Conservation (phyloP, 2,797 vertebrate species). For the Austrolebias charrua region DNA sequence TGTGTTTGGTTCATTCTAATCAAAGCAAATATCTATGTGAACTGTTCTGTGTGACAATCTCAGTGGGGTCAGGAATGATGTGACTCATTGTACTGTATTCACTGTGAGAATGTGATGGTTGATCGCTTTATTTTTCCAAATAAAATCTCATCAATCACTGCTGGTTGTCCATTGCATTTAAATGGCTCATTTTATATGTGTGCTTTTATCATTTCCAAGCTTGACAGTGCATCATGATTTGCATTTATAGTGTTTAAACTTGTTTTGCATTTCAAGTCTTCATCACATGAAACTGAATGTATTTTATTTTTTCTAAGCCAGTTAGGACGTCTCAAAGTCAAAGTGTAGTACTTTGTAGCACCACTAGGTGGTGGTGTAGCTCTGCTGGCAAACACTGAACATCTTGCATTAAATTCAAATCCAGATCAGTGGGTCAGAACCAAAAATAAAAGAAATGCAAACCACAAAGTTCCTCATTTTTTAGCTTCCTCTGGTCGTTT, state of each 20-base stretch:
- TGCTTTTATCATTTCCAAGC: conserved; percentile 7
- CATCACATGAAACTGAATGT: conserved; percentile 26
- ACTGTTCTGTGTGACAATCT: conserved; percentile 46
- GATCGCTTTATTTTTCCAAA: conserved; percentile 70
- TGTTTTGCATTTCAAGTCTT: conserved; percentile 33
- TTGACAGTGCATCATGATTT: conserved; percentile 30
- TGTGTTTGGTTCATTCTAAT: conserved; percentile 46
- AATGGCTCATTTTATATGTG: conserved; percentile 55
- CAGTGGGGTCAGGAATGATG: conserved; percentile 43
- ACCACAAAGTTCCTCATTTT: neutral
- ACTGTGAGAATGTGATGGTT: conserved; percentile 48
- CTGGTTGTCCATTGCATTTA: conserved; percentile 68
- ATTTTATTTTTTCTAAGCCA: conserved; percentile 14
- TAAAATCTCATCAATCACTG: conserved; percentile 77
- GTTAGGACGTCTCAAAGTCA: neutral
- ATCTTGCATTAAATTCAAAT: neutral
- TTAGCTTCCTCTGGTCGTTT: neutral
- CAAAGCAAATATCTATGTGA: conserved; percentile 27
- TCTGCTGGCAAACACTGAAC: conserved; percentile 2
- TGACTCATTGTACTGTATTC: conserved; percentile 55
- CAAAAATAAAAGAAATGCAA: neutral
- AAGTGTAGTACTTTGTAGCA: neutral
- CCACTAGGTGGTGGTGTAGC: conserved; percentile 38
- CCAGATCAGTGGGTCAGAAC: neutral
- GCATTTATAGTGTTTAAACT: conserved; percentile 23